Percentiles rank a stretch among this genome's conserved stretches.
These are phyloP conservation scores for Epizoanthus stellaris DNA, from an alignment of 92 coral and sea anemone species.

Conservation along the genomic window DNA sequence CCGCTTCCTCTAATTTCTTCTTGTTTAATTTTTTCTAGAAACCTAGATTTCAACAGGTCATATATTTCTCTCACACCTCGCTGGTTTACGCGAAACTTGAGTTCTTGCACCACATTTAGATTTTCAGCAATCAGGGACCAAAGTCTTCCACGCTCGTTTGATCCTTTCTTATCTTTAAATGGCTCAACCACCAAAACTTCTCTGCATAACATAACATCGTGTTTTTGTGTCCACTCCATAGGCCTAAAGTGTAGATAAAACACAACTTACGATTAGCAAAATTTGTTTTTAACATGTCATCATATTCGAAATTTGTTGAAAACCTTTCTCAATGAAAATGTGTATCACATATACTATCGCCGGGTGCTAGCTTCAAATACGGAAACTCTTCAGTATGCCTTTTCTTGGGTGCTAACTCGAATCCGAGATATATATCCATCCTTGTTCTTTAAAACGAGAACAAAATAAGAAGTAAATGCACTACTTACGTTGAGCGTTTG, in stretches of 20 bases:
- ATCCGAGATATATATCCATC: background rate
- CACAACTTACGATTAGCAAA: background rate
- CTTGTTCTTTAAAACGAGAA: background rate
- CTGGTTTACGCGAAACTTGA: background rate
- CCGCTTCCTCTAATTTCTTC: background rate
- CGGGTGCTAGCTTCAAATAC: background rate
- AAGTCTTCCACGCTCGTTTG: background rate
- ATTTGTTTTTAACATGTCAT: background rate
- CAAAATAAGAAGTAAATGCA: background rate
- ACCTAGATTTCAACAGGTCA: background rate
- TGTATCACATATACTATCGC: background rate
- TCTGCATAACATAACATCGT: background rate
- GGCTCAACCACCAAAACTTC: background rate
- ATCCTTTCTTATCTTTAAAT: background rate
- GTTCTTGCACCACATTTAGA: background rate
- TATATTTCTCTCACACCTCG: conserved; percentile 7
- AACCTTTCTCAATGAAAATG: background rate
- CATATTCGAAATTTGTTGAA: too few species aligned
- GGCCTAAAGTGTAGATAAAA: background rate
- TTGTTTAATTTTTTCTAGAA: background rate
- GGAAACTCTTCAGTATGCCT: background rate
- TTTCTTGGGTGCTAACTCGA: background rate
- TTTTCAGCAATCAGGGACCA: conserved; percentile 3
- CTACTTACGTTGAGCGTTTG: background rate
- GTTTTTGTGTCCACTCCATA: background rate